Evolutionary conservation across 2,797 vertebrate species (phyloP), one percentile per base, ranked within the genome.

Genomic region (Anisognathus igniventris): DNA sequence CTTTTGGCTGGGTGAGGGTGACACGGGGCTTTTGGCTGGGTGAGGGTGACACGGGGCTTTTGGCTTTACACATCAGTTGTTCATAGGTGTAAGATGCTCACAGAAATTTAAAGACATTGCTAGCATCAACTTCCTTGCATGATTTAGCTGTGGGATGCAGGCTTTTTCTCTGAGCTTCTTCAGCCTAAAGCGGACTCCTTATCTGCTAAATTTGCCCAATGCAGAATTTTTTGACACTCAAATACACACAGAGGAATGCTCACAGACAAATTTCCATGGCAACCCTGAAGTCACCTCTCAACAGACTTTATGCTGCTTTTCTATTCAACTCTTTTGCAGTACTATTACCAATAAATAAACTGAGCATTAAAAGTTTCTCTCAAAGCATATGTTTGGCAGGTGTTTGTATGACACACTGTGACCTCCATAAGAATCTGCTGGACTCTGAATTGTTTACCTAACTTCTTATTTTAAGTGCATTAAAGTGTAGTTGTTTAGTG

Each of bases 191-290:
- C 70, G 84, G 72, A n/a, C 75, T 83, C 35, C 80, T 90, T 92
- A 84, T 91, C 89, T 77, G 61, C 73, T 78, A 19, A 8, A 71
- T 62, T 66, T 92, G 53, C 72, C 85, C 79, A 30, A 4, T 65
- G 50, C 47, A 71, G 76, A 66, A 76, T 75, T 86, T 87, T 74
- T 81, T 60, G 72, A 81, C 47, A 58, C 77, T 77, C 73, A 75
- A 93, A 74, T 75, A 54, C 68, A 71, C 23, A 14, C 57, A 35
- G 60, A 84, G 37, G 53, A 93, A 66, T 3, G 24, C 42, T 92
- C 88, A 76, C 60, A 60, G 89, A n/a, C 37, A 66, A 72, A 94
- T 96, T 95, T 84, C 88, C 91, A 95, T 95, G 94, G 92, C 92
- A 97, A 95, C 92, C n/a, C 35, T 73, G 51, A 86, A 95, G 68